phyloP scores from a whole-genome alignment of 2,888 invertebrate genomes.

The Mesoligia furuncula region DNA sequence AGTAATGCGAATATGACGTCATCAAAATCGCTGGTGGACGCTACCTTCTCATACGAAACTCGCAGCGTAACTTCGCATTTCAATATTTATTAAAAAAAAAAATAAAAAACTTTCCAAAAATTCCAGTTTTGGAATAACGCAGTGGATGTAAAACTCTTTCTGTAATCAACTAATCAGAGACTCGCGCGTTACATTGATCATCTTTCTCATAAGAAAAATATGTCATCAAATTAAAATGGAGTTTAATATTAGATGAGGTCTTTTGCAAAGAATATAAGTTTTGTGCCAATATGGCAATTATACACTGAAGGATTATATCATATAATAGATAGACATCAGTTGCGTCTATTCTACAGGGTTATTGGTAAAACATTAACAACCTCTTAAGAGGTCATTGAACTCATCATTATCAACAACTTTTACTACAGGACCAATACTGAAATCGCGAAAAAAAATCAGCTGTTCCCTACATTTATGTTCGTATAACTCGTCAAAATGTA shows the following conservation, averaged over 20 bases:
- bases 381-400: too few relatives aligned
- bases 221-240: background rate
- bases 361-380: too few relatives aligned
- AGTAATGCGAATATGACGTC: constrained; percentile 9
- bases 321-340: background rate
- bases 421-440: too few relatives aligned
- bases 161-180: background rate
- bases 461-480: too few relatives aligned
- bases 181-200: background rate
- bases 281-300: background rate
- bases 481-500: too few relatives aligned
- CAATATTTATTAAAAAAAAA: background rate
- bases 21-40: background rate
- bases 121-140: constrained; percentile 11
- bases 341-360: background rate
- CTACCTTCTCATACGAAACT: background rate
- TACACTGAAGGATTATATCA: background rate
- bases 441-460: too few relatives aligned
- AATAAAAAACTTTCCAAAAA: background rate
- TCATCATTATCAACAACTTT: too few relatives aligned
- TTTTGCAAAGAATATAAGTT: background rate
- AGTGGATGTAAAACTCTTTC: constrained; percentile 26
- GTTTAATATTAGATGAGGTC: background rate
- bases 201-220: background rate
- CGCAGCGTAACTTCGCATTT: background rate